Conservation (phyloP, 1,140 invertebrate genomes). For the Chrysoperla carnea region DNA sequence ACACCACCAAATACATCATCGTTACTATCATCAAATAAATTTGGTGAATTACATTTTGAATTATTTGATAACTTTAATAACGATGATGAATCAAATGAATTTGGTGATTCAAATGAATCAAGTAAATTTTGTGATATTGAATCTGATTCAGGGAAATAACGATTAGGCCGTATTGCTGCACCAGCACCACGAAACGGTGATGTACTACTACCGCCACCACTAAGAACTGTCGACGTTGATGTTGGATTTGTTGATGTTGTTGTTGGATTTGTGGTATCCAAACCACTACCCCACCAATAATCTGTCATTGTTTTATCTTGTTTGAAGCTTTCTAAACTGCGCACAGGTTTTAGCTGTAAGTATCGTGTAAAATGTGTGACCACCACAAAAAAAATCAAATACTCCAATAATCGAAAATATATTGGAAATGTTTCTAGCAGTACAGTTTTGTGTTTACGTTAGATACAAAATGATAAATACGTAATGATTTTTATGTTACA, state of each 20-base stretch:
- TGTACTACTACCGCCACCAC: background rate
- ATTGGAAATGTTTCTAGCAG: background rate
- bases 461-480: background rate
- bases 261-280: slow-evolving; percentile 22
- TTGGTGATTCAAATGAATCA: background rate
- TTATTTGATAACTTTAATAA: slow-evolving; percentile 15
- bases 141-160: slow-evolving; percentile 11
- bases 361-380: slow-evolving; percentile 9
- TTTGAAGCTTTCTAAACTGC: slow-evolving; percentile 38
- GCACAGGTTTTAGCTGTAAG: slow-evolving; percentile 38
- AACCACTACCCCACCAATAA: slow-evolving; percentile 23
- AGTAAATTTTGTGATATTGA: slow-evolving; percentile 4
- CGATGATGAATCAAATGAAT: background rate
- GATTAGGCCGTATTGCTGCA: slow-evolving; percentile 4
- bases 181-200: too few species aligned
- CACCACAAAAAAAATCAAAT: slow-evolving; percentile 6
- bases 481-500: background rate
- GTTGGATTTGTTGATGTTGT: slow-evolving; percentile 16
- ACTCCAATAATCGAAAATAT: too few species aligned
- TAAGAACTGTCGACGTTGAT: slow-evolving; percentile 8
- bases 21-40: background rate
- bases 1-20: background rate
- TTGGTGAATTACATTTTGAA: slow-evolving; percentile 14
- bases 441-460: slow-evolving; percentile 1
- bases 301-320: too few species aligned